Conservation (phyloP, 2,888 invertebrate species). For the Mythimna ferrago region DNA sequence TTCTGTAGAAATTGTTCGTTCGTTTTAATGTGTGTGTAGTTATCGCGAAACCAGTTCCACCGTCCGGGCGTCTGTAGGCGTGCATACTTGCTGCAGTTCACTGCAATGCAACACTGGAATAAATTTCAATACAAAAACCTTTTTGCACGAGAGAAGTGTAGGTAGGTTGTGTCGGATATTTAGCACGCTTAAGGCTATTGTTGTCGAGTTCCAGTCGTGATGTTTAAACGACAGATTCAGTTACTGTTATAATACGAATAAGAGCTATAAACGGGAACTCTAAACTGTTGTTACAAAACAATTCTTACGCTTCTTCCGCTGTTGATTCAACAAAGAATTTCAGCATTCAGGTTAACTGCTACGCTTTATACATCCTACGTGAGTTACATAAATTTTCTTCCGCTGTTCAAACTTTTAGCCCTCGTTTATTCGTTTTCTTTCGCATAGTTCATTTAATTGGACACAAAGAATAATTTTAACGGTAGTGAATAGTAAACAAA, state of each 20-base stretch:
- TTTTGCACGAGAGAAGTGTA: conserved; percentile 48
- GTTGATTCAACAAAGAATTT: conserved; percentile 18
- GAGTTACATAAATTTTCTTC: background rate
- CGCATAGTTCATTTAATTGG: conserved; percentile 53
- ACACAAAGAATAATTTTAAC: conserved; percentile 43
- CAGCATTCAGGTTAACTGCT: conserved; percentile 8
- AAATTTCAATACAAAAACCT: conserved; percentile 75
- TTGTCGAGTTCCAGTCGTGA: conserved; percentile 31
- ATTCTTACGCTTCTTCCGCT: conserved; percentile 11
- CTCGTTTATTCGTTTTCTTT: conserved; percentile 28
- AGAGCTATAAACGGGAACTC: conserved; percentile 22
- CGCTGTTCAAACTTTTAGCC: conserved; percentile 13
- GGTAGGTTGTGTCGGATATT: conserved; percentile 53
- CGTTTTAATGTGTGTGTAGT: conserved; percentile 68
- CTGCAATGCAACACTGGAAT: conserved; percentile 81
- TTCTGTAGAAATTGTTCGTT: conserved; percentile 75
- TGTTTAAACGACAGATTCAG: conserved; percentile 28
- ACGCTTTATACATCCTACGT: background rate
- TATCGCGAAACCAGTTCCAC: conserved; percentile 77
- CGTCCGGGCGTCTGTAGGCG: conserved; percentile 73
- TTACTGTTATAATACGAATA: conserved; percentile 32
- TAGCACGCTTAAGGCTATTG: conserved; percentile 46
- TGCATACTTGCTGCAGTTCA: conserved; percentile 74
- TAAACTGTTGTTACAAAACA: conserved; percentile 28
- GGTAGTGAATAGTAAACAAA: conserved; percentile 46